Conservation (phyloP, 2,888 invertebrate species). For the Thera obeliscata region DNA sequence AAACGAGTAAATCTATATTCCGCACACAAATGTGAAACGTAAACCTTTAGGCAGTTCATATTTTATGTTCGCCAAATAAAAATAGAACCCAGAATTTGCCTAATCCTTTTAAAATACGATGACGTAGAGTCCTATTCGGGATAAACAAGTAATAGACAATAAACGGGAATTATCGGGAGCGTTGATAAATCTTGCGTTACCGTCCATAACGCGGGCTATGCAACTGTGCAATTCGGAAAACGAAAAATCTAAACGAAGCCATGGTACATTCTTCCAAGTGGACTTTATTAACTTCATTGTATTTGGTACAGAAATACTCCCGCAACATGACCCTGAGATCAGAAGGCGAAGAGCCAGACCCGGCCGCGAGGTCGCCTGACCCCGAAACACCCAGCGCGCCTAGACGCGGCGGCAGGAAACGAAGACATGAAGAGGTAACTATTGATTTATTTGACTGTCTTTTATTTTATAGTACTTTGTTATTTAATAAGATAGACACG, state of each 20-base stretch:
- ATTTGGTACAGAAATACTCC: slow-evolving; percentile 88
- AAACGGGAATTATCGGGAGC: too few species aligned
- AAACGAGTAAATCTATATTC: too few species aligned
- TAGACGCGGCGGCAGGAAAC: slow-evolving; percentile 72
- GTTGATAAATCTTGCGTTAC: too few species aligned
- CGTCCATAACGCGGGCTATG: too few species aligned
- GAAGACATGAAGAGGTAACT: slow-evolving; percentile 78
- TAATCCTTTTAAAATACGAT: slow-evolving; percentile 38
- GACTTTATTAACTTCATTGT: not conserved
- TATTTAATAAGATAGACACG: too few species aligned
- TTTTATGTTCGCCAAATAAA: slow-evolving; percentile 19
- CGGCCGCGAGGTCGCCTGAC: slow-evolving; percentile 88
- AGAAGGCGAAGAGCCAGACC: slow-evolving; percentile 90
- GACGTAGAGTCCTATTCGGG: too few species aligned
- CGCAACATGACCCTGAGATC: slow-evolving; percentile 91
- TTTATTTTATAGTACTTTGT: too few species aligned
- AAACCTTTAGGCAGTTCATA: not conserved
- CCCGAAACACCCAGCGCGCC: slow-evolving; percentile 72
- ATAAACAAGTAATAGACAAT: too few species aligned
- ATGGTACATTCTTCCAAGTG: too few species aligned
- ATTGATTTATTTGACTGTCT: not conserved
- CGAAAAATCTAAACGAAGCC: too few species aligned
- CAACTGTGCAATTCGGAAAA: too few species aligned
- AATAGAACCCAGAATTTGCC: slow-evolving; percentile 12
- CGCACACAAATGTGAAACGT: not conserved